Percentiles rank a stretch among this genome's conserved stretches.
Evolutionary conservation across 1,140 invertebrate species (phyloP).

Genomic region (Drosophila pruinosa): DNA sequence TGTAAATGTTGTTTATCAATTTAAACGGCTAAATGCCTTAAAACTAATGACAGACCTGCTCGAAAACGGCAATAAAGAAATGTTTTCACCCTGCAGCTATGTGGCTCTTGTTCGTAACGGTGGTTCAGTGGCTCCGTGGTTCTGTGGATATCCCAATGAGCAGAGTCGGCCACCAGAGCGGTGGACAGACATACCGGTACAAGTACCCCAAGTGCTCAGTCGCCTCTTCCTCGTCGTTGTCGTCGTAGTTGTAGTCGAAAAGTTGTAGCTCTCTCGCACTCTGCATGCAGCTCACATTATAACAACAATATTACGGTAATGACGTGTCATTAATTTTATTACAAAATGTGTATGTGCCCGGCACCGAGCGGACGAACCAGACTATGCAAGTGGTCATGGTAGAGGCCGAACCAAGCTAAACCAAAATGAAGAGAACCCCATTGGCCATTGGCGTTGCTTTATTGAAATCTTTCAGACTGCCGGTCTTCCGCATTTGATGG

Average conservation of each 20-base stretch:
- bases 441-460: slow-evolving; percentile 62
- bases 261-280: slow-evolving; percentile 7
- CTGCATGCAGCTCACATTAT: slow-evolving; percentile 65
- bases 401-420: not conserved
- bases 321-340: slow-evolving; percentile 83
- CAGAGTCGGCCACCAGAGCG: not conserved
- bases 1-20: slow-evolving; percentile 82
- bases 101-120: slow-evolving; percentile 33
- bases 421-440: not conserved
- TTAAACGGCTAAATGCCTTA: slow-evolving; percentile 79
- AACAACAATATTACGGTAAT: slow-evolving; percentile 82
- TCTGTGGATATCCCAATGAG: slow-evolving; percentile 1
- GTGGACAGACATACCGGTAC: slow-evolving; percentile 19
- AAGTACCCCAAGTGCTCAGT: slow-evolving; percentile 32
- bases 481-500: slow-evolving; percentile 75
- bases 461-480: slow-evolving; percentile 75
- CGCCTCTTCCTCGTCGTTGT: not conserved
- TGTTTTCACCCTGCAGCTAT: slow-evolving; percentile 69
- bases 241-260: not conserved
- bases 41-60: slow-evolving; percentile 74
- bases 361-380: not conserved
- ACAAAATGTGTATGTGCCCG: slow-evolving; percentile 69
- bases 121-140: slow-evolving; percentile 13
- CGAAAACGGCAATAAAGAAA: slow-evolving; percentile 70
- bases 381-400: too few relatives aligned